phyloP scores from a whole-genome alignment of 2,797 vertebrate species.

The Todus mexicanus region DNA sequence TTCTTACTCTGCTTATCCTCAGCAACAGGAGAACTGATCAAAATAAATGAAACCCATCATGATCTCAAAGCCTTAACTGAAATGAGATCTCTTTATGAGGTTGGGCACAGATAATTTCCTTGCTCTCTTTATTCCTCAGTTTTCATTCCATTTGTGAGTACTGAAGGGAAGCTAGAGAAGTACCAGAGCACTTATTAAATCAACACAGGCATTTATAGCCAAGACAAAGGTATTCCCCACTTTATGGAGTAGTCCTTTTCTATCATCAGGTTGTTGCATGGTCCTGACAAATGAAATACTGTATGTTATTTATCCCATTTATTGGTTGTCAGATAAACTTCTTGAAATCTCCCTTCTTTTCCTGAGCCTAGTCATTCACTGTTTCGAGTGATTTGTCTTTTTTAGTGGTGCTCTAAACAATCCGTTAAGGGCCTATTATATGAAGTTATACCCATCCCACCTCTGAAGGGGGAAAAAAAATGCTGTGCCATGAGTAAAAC shows the following conservation, averaged over 20 bases:
- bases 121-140: neutral
- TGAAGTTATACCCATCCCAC: neutral
- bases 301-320: conserved; percentile 51
- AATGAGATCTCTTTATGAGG: neutral
- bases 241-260: conserved; percentile 48
- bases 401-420: conserved; percentile 55
- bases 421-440: neutral
- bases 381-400: conserved; percentile 33
- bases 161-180: neutral
- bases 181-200: conserved; percentile 34
- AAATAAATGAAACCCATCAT: neutral
- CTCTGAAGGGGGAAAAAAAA: neutral
- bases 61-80: neutral
- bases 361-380: neutral
- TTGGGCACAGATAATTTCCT: neutral
- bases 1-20: neutral
- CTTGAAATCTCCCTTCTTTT: conserved; percentile 26
- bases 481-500: neutral
- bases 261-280: conserved; percentile 36
- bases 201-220: conserved; percentile 27
- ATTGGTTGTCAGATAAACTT: conserved; percentile 53
- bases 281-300: conserved; percentile 51
- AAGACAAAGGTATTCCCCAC: conserved; percentile 25
- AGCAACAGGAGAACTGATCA: neutral
- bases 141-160: neutral